Conservation (phyloP, 2,113 vertebrate genomes). For the Ursus arctos region DNA sequence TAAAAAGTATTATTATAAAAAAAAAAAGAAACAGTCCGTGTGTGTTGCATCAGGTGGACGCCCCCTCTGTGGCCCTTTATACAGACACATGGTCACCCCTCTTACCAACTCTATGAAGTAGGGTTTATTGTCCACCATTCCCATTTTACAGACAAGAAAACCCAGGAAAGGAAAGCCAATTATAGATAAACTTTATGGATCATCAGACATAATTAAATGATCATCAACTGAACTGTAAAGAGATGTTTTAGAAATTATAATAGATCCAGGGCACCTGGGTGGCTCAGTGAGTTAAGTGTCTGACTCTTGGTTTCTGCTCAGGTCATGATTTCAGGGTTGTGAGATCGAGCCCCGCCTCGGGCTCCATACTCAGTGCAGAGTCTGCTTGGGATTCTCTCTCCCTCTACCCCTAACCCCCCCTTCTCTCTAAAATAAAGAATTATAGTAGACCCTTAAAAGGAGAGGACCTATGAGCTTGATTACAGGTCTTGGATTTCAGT, state of each 20-base stretch:
- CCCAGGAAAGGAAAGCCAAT: background rate
- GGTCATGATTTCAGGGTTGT: background rate
- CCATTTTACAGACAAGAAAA: background rate
- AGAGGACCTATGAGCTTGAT: no score
- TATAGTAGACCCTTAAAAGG: no score
- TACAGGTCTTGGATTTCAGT: background rate
- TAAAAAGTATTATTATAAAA: no score
- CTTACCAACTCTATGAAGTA: background rate
- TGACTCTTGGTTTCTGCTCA: background rate
- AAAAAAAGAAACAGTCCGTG: background rate
- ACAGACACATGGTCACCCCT: accelerated
- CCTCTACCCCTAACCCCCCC: no score
- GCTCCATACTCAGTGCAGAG: background rate
- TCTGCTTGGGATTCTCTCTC: background rate
- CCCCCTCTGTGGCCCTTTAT: background rate
- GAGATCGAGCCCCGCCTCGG: background rate
- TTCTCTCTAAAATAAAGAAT: background rate
- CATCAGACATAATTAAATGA: background rate
- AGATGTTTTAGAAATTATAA: background rate
- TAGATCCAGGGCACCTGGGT: background rate
- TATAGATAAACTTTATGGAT: background rate
- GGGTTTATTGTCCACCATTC: background rate
- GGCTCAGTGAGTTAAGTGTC: background rate
- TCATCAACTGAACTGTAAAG: background rate
- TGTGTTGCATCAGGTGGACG: accelerated